Evolutionary conservation across 2,797 vertebrate genomes (phyloP), one percentile per base, ranked within the genome.

Genomic region (Novumbra hubbsi): DNA sequence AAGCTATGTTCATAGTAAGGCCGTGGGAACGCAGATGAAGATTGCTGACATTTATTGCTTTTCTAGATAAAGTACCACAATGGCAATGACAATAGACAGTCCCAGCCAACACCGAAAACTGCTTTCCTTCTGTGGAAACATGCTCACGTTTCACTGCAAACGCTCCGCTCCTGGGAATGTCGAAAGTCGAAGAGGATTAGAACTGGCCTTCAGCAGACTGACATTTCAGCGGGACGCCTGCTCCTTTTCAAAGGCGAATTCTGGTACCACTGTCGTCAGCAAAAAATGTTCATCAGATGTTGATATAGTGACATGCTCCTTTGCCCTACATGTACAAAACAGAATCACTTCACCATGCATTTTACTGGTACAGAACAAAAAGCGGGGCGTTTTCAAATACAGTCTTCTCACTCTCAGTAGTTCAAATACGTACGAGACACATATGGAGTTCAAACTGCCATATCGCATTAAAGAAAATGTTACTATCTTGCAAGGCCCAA

Each of bases 401-500:
- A 81, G 88, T 76, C 82, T 97, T 1, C 76, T 97, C 17, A 85
- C 92, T 34, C 81, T 97, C 79, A 93, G 88, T 75, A 83, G 60
- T 41, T 89, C 88, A 15, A 92, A 93, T 82, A 76, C 72, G 0
- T 90, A 95, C 78, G 92, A 95, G 80, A 84, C 83, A 0, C 77
- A 84, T 49, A 73, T 96, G 57, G 86, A 90, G 78, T 96, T 98
- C 85, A 89, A 86, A 30, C 84, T 96, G n/a, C 86, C 91, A 12
- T 92, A 95, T 84, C 88, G 93, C 62, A 84, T 96, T 49, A 83
- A 82, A 21, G 92, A 93, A 5, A 68, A 73, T 2, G 63, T 96
- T 74, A 86, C 70, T 3, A 85, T 99, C 79, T 86, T 96, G 62
- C 71, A 81, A 67, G 97, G 98, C 5, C 97, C 97, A 34, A 93